Conservation (phyloP, 2,797 vertebrate genomes). For the Anas capensis region DNA sequence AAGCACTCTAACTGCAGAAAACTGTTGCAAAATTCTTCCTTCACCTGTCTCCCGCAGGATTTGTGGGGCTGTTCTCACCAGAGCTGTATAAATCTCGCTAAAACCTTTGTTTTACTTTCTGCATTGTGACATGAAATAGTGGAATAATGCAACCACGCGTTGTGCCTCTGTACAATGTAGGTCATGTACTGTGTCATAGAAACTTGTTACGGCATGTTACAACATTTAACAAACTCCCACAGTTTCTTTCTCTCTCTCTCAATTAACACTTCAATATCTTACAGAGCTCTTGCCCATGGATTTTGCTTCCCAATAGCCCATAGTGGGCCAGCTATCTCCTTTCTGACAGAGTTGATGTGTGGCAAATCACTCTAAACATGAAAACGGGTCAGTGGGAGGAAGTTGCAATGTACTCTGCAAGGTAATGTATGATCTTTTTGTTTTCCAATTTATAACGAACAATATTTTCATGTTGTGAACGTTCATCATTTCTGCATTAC, state of each 20-base stretch:
- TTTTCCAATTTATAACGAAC: neutral
- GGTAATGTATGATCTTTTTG: neutral
- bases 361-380: neutral
- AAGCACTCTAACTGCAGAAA: neutral
- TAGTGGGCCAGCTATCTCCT: neutral
- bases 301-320: neutral
- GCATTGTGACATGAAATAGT: neutral
- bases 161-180: neutral
- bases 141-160: neutral
- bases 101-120: neutral
- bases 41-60: neutral
- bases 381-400: neutral
- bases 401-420: neutral
- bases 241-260: no score
- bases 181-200: accelerated
- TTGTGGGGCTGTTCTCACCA: neutral
- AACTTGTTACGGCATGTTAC: neutral
- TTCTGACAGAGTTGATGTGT: neutral
- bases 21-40: neutral
- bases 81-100: neutral
- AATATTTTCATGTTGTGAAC: neutral
- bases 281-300: neutral
- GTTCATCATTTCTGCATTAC: neutral
- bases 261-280: neutral
- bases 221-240: neutral